These are phyloP conservation scores for Montifringilla adamsi DNA, from an alignment of 2,113 vertebrate genomes.

Conservation along the genomic window DNA sequence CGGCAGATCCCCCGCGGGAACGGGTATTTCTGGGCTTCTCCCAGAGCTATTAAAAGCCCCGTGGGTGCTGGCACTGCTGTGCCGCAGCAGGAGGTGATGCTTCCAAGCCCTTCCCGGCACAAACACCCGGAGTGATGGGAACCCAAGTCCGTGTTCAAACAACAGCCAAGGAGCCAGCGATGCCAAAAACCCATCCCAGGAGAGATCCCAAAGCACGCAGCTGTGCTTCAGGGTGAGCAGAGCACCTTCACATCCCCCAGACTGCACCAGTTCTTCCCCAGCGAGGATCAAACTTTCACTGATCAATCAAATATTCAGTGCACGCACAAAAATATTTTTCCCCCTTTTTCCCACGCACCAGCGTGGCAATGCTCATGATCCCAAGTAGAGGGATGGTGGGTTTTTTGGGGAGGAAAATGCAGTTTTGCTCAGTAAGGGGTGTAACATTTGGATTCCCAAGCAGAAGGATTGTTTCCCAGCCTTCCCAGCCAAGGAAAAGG, in stretches of 20 bases:
- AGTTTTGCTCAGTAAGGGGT: not conserved
- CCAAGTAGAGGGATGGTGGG: fast-evolving
- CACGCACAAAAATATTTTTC: not conserved
- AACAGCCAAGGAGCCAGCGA: not conserved
- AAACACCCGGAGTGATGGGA: not conserved
- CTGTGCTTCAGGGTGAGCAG: fast-evolving
- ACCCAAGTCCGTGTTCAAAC: not conserved
- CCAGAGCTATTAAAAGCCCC: constrained; percentile 28
- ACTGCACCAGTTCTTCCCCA: not conserved
- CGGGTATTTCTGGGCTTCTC: constrained; percentile 19
- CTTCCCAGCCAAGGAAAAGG: not conserved
- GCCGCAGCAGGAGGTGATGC: constrained; percentile 12
- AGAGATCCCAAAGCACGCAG: not conserved
- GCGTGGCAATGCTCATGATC: not conserved
- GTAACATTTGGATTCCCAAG: not conserved
- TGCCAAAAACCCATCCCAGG: not conserved
- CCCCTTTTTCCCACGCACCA: not conserved
- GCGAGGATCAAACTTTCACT: not conserved
- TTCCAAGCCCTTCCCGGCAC: constrained; percentile 32
- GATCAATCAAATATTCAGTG: not conserved
- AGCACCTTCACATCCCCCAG: not conserved
- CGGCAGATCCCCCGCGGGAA: not conserved
- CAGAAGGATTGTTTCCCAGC: not conserved
- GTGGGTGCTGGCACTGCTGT: constrained; percentile 4
- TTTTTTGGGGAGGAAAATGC: fast-evolving